phyloP scores from a whole-genome alignment of 2,797 vertebrate species.

The Decapterus maruadsi region DNA sequence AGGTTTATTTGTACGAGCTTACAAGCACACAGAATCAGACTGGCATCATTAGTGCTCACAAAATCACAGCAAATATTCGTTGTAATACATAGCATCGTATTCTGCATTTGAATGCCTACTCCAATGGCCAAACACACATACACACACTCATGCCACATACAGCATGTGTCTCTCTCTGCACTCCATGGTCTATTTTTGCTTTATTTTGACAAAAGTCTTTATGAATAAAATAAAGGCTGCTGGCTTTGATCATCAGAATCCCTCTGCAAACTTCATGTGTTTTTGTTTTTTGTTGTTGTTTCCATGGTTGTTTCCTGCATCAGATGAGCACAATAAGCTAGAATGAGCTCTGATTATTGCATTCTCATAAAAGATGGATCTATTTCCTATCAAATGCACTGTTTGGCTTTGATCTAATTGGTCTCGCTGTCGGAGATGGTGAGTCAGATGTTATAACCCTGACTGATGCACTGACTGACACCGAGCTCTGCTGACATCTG shows the following conservation, averaged over 20 bases:
- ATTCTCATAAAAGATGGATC: not conserved
- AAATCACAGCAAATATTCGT: constrained; percentile 28
- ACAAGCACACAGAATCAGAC: constrained; percentile 38
- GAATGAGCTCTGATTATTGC: not conserved
- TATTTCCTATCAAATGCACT: not conserved
- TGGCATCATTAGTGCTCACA: constrained; percentile 32
- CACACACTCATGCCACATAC: constrained; percentile 1
- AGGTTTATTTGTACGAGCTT: constrained; percentile 26
- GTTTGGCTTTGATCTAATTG: constrained; percentile 8
- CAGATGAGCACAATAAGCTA: constrained; percentile 1
- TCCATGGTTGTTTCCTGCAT: constrained; percentile 9
- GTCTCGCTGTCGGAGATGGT: not conserved
- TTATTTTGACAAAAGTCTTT: constrained; percentile 44
- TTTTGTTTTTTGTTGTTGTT: not conserved
- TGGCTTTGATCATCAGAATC: constrained; percentile 66
- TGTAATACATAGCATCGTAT: constrained; percentile 5
- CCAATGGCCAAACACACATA: constrained; percentile 31
- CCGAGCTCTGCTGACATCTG: constrained; percentile 19
- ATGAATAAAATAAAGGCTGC: constrained; percentile 46
- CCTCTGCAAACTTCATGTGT: constrained; percentile 23
- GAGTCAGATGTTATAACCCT: not conserved
- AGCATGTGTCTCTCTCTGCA: constrained; percentile 23
- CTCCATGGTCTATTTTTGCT: constrained; percentile 34
- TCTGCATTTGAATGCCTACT: constrained; percentile 44
- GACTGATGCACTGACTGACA: not conserved